These are phyloP conservation scores for Augochlora pura DNA, from an alignment of 1,140 invertebrate genomes.

Conservation along the genomic window DNA sequence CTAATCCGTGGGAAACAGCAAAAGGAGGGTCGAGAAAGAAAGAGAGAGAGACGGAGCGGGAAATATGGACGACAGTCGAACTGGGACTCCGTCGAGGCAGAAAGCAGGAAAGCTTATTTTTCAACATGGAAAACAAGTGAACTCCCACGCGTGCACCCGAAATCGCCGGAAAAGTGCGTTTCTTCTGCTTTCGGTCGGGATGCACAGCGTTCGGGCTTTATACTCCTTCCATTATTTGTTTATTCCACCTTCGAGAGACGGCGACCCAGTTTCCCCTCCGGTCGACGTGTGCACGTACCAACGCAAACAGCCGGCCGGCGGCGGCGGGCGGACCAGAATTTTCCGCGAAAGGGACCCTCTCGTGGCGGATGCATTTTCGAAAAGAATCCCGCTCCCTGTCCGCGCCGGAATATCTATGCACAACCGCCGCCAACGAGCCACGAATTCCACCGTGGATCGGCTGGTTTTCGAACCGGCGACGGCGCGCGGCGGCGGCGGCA, in stretches of 20 bases:
- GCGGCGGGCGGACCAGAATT: slow-evolving; percentile 37
- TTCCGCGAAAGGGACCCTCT: slow-evolving; percentile 44
- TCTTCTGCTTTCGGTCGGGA: slow-evolving; percentile 12
- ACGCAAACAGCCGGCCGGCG: slow-evolving; percentile 6
- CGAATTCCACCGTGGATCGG: neutral
- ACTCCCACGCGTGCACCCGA: slow-evolving; percentile 9
- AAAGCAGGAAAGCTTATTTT: slow-evolving; percentile 6
- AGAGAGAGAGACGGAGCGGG: neutral
- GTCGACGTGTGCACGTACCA: neutral
- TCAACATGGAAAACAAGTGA: neutral
- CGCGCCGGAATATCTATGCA: neutral
- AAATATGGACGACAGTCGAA: neutral
- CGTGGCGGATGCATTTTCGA: slow-evolving; percentile 41
- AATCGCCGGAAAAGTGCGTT: slow-evolving; percentile 34
- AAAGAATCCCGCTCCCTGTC: slow-evolving; percentile 15
- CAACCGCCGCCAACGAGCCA: neutral
- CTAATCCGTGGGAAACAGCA: too few relatives aligned
- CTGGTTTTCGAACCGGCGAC: neutral
- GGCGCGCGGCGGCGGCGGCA: too few relatives aligned
- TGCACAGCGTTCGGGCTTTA: slow-evolving; percentile 38
- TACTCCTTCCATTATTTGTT: slow-evolving; percentile 42
- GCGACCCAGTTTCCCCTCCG: slow-evolving; percentile 29
- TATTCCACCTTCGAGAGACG: slow-evolving; percentile 42
- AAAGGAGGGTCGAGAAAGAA: too few relatives aligned
- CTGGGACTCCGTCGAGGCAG: neutral